These are phyloP conservation scores for Trichomalopsis sarcophagae DNA, from an alignment of 1,140 invertebrate genomes.

Conservation along the genomic window DNA sequence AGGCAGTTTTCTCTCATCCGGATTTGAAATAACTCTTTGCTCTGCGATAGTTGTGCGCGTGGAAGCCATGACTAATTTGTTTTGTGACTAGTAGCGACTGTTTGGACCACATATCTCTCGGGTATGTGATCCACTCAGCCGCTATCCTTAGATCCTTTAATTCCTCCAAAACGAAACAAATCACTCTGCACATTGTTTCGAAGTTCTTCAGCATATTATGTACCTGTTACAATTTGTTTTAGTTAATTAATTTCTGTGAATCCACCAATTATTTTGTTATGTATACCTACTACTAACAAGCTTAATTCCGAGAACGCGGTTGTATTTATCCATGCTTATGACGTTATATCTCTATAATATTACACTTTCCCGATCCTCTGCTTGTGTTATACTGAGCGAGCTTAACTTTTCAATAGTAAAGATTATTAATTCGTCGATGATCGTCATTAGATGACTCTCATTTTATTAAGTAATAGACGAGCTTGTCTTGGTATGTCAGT, in stretches of 20 bases:
- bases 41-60: constrained; percentile 75
- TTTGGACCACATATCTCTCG: constrained; percentile 63
- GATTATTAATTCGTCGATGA: constrained; percentile 1
- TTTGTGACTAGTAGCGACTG: constrained; percentile 57
- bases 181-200: constrained; percentile 46
- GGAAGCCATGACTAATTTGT: constrained; percentile 69
- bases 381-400: constrained; percentile 40
- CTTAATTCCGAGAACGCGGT: constrained; percentile 11
- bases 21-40: constrained; percentile 75
- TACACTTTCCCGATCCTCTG: constrained; percentile 10
- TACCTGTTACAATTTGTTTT: not conserved
- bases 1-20: not conserved
- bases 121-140: constrained; percentile 66
- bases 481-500: not conserved
- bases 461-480: not conserved
- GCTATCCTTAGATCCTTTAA: constrained; percentile 59
- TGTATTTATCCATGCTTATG: constrained; percentile 30
- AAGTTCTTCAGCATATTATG: constrained; percentile 41
- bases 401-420: constrained; percentile 39
- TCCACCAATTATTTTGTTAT: not conserved
- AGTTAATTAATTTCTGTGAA: not conserved
- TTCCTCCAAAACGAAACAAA: constrained; percentile 43
- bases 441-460: constrained; percentile 16
- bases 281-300: constrained; percentile 41
- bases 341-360: not conserved